phyloP scores from a whole-genome alignment of 2,113 vertebrate genomes.

The Tamias sibiricus region DNA sequence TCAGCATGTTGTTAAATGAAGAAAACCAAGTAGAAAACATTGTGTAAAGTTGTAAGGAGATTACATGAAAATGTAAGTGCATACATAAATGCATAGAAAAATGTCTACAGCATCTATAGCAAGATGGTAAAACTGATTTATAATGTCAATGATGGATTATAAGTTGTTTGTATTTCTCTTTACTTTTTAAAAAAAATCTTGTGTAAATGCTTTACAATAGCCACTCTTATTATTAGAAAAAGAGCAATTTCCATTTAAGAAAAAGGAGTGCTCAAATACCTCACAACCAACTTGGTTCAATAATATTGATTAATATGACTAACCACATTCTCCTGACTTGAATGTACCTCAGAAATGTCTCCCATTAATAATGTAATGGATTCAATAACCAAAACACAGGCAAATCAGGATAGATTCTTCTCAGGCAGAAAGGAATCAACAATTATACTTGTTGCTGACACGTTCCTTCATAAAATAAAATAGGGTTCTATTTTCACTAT shows the following conservation, averaged over 20 bases:
- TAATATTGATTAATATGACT: conserved; percentile 17
- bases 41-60: background rate
- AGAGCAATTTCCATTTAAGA: conserved; percentile 14
- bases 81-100: background rate
- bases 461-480: background rate
- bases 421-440: background rate
- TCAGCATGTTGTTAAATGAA: background rate
- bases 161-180: background rate
- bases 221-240: background rate
- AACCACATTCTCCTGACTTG: background rate
- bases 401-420: background rate
- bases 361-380: background rate
- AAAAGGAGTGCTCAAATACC: background rate
- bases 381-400: background rate
- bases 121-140: background rate
- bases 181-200: background rate
- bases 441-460: background rate
- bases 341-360: background rate
- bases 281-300: background rate
- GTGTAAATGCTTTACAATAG: background rate
- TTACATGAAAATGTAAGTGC: background rate
- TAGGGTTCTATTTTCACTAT: background rate
- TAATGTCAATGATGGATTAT: background rate
- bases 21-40: background rate
- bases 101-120: background rate